Evolutionary conservation across 2,888 invertebrate species (phyloP).

Genomic region (Mythimna loreyi): DNA sequence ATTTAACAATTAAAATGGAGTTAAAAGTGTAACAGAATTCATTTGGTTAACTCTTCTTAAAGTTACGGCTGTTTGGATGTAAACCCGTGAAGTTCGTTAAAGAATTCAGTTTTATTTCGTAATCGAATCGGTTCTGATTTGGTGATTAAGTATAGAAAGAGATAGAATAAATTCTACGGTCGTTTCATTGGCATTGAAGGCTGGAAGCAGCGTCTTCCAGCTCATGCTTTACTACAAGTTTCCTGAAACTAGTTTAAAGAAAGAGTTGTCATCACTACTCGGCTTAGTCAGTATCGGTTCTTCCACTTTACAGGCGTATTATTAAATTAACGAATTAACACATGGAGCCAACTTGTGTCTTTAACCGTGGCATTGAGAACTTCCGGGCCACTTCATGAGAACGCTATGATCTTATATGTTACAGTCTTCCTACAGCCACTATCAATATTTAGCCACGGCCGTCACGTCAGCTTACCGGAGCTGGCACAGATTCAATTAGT

Average conservation of each 20-base stretch:
- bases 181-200: too few relatives aligned
- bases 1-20: conserved; percentile 50
- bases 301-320: too few relatives aligned
- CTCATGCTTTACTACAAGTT: not conserved
- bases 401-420: conserved; percentile 15
- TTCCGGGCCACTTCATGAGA: conserved; percentile 26
- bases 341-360: not conserved
- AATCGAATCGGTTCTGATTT: conserved; percentile 19
- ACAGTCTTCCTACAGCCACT: not conserved
- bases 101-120: conserved; percentile 19
- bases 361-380: not conserved
- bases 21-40: conserved; percentile 53
- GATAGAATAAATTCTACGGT: not conserved
- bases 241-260: not conserved
- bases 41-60: conserved; percentile 40
- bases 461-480: conserved; percentile 38
- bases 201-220: too few relatives aligned
- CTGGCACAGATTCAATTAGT: conserved; percentile 39
- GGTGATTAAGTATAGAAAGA: not conserved
- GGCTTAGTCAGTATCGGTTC: not conserved
- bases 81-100: conserved; percentile 30
- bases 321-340: not conserved
- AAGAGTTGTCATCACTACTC: not conserved
- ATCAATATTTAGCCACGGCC: conserved; percentile 20
- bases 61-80: conserved; percentile 23